Evolutionary conservation across 2,888 invertebrate species (phyloP), one percentile per base, ranked within the genome.

Genomic region (Orthosia cruda): DNA sequence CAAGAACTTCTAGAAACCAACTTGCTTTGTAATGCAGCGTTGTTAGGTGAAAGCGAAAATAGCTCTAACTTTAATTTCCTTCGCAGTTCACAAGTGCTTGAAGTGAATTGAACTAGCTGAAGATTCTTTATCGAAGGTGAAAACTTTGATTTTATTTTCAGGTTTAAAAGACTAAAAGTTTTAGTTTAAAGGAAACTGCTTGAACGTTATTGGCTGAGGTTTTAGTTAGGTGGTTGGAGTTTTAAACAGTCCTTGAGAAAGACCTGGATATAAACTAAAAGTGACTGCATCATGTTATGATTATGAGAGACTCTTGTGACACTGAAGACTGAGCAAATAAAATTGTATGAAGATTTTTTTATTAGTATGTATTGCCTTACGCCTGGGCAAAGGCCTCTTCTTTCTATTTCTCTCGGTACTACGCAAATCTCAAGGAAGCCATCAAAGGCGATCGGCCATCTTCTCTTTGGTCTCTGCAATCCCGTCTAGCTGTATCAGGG

Each of bases 101-200:
- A 59, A 71, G 23, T 63, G 54, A 68, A 75, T 68, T 50, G 20
- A 62, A 77, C 18, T 20, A 45, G 50, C 62, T 58, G 23, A 59
- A 65, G 72, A 72, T 55, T 49, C 45, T 32, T 59, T 61, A 45
- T n/a, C 13, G 72, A 32, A 61, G 55, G 50, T 72, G 59, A 0
- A 61, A 72, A 78, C 72, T 78, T 72, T n/a, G 13, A 50, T 77
- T 61, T 78, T 50, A 71, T 71, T 71, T 77, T 50, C 59, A 50
- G 45, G 45, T 78, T 78, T 32, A 47, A 55, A 54, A 79, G 50
- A 66, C 62, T 79, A 52, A 73, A 78, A 49, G 23, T 57, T 64
- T 20, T 26, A 23, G 23, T 26, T 13, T 5, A 55, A 23, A 32
- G 23, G 32, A 23, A 59, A 49, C 54, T 50, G 3, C 20, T 71